These are phyloP conservation scores for Nemotelus nigrinus DNA, from an alignment of 2,888 invertebrate genomes.

Conservation along the genomic window DNA sequence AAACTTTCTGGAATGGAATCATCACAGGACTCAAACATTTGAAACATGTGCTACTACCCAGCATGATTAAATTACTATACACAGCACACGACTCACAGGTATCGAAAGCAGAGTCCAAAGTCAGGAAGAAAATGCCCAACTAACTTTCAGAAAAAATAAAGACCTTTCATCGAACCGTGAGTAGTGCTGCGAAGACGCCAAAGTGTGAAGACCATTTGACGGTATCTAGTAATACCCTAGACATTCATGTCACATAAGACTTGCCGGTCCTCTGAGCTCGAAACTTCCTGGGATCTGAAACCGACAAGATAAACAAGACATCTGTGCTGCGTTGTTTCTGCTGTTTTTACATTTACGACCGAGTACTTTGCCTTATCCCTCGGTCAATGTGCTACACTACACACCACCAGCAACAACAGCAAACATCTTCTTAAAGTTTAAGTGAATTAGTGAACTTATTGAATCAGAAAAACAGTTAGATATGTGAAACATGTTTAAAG, in stretches of 20 bases:
- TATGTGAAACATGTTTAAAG: no score
- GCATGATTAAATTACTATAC: conserved; percentile 34
- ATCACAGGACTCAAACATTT: conserved; percentile 33
- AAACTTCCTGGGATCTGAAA: neutral
- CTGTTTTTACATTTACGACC: no score
- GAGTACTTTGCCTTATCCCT: no score
- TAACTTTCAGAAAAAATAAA: neutral
- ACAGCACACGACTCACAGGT: conserved; percentile 4
- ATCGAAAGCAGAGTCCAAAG: neutral
- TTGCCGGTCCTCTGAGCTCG: neutral
- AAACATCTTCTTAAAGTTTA: conserved; percentile 20
- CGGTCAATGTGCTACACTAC: no score
- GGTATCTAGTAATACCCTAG: neutral
- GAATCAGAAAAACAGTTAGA: neutral
- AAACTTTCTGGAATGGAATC: no score
- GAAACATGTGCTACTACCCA: conserved; percentile 24
- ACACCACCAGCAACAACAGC: no score
- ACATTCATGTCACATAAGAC: conserved; percentile 21
- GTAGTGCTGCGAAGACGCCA: neutral
- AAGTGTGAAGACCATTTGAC: conserved; percentile 13
- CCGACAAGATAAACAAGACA: conserved; percentile 3
- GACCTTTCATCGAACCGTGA: no score
- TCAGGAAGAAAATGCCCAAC: neutral
- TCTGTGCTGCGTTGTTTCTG: neutral
- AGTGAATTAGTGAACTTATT: conserved; percentile 31